These are phyloP conservation scores for Adrianichthys oophorus DNA, from an alignment of 2,797 vertebrate species.

Conservation along the genomic window DNA sequence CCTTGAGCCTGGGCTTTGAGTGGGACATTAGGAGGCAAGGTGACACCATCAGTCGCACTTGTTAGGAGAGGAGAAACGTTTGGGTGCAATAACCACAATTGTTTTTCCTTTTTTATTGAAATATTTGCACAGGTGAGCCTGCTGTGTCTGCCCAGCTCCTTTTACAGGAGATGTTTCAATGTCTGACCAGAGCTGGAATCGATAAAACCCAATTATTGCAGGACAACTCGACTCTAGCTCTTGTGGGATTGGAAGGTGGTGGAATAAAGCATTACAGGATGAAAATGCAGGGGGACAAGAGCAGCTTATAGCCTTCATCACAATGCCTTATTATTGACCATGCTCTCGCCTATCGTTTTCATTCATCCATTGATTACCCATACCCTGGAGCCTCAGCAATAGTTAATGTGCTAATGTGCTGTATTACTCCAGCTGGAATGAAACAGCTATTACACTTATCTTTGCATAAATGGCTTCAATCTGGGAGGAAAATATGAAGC, in stretches of 20 bases:
- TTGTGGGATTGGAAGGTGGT: constrained; percentile 59
- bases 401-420: constrained; percentile 53
- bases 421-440: constrained; percentile 39
- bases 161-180: constrained; percentile 66
- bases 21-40: constrained; percentile 40
- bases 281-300: constrained; percentile 47
- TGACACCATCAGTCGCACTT: constrained; percentile 47
- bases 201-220: constrained; percentile 75
- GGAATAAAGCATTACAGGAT: constrained; percentile 56
- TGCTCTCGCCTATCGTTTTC: constrained; percentile 29
- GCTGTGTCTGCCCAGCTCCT: constrained; percentile 60
- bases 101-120: constrained; percentile 52
- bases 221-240: constrained; percentile 56
- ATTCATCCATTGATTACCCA: constrained; percentile 54
- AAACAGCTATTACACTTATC: constrained; percentile 21
- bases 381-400: constrained; percentile 34
- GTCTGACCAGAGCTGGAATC: constrained; percentile 67
- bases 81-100: constrained; percentile 37
- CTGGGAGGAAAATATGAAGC: constrained; percentile 25
- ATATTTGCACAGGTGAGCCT: constrained; percentile 74
- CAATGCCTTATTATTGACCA: constrained; percentile 48
- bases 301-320: constrained; percentile 31
- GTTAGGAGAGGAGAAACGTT: constrained; percentile 2
- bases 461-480: constrained; percentile 40
- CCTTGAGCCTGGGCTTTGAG: constrained; percentile 38